Percentiles rank a stretch among this genome's conserved stretches.
Conservation (phyloP, 2,113 vertebrate species). For the Struthidea cinerea region DNA sequence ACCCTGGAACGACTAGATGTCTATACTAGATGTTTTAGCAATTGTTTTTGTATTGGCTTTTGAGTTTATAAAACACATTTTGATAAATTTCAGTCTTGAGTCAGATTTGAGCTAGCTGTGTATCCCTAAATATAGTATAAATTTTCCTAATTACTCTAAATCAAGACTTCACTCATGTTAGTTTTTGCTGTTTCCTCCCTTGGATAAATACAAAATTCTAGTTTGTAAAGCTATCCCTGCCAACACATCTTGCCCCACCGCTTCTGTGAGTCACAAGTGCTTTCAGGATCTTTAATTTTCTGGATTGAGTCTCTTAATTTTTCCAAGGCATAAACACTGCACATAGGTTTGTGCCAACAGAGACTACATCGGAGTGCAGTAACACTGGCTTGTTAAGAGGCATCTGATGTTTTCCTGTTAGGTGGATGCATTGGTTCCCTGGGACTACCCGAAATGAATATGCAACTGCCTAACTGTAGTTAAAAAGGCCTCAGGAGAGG, state of each 20-base stretch:
- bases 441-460: not conserved
- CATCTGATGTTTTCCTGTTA: fast-evolving
- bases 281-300: not conserved
- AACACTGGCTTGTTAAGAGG: not conserved
- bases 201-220: not conserved
- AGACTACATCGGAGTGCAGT: fast-evolving
- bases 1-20: not conserved
- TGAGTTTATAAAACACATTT: not conserved
- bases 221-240: not conserved
- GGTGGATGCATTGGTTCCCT: fast-evolving
- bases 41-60: not conserved
- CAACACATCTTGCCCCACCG: not conserved
- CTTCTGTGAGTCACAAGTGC: not conserved
- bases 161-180: not conserved
- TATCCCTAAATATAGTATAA: not conserved
- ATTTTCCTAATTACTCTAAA: not conserved
- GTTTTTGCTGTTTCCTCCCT: not conserved
- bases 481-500: not conserved
- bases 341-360: not conserved
- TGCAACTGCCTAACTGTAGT: not conserved
- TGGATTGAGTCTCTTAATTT: not conserved
- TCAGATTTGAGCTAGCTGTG: not conserved
- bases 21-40: not conserved
- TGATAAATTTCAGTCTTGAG: not conserved
- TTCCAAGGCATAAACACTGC: not conserved